Evolutionary conservation across 1,140 invertebrate species (phyloP), one percentile per base, ranked within the genome.

Genomic region (Drosophila chauvacae): DNA sequence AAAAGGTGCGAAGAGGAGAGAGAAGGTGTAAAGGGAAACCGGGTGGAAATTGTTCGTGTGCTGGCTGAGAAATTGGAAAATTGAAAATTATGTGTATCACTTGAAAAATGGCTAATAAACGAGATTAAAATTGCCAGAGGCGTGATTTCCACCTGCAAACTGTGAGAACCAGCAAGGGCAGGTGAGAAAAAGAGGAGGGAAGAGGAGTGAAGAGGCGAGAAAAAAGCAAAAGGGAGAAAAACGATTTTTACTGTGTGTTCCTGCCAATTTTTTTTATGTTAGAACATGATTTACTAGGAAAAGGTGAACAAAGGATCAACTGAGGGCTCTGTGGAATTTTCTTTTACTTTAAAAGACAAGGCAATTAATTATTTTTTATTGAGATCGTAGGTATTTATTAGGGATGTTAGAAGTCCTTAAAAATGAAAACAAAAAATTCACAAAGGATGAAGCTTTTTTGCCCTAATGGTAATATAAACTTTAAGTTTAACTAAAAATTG

Each of bases 31-130:
- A 20, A 37, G 30, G 50, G 51, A 79, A 51, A 39, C 45, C 77
- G 77, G 81, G 50, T 73, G 77, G 41, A 44, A 75, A 80, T 74
- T 79, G 58, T 48, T 61, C 65, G 65, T 47, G 73, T 41, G 62
- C 56, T 42, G 59, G 56, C 76, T 79, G 80, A 84, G 83, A 87
- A 87, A 87, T 87, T 81, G 85, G 68, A 81, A 88, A 90, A 88
- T 88, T 88, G 85, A 90, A 88, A 88, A 84, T 90, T 77, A 84
- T 90, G 84, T 90, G 80, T 84, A 88, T 77, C 81, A 84, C 84
- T 88, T 90, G 84, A 88, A 85, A 88, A 90, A 88, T 88, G 73
- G 85, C 85, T 90, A 88, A 88, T 88, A 88, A 88, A 88, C 84
- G 84, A 88, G 84, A 88, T 90, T 88, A 88, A 88, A 88, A 90